phyloP scores from a whole-genome alignment of 2,113 vertebrate species.

The Ictidomys tridecemlineatus region DNA sequence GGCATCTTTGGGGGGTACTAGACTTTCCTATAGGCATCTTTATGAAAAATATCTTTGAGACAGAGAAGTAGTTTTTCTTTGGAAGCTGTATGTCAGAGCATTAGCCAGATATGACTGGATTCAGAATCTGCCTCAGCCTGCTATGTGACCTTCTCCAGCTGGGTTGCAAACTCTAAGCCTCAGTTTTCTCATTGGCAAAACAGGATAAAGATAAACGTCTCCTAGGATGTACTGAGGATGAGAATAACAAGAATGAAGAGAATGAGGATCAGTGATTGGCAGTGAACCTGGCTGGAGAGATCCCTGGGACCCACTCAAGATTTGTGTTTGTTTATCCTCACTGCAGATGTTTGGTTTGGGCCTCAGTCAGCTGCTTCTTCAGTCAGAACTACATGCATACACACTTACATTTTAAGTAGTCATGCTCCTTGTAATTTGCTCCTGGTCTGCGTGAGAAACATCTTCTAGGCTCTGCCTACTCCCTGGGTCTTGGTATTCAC shows the following conservation, averaged over 20 bases:
- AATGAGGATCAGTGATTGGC: neutral
- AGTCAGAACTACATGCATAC: neutral
- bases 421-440: constrained; percentile 15
- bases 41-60: neutral
- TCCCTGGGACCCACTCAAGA: neutral
- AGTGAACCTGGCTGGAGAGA: constrained; percentile 4
- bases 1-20: neutral
- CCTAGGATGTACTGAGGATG: neutral
- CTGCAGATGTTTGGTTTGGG: constrained; percentile 34
- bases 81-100: neutral
- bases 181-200: neutral
- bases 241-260: neutral
- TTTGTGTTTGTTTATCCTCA: neutral
- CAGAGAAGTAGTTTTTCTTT: neutral
- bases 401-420: neutral
- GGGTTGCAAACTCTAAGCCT: neutral
- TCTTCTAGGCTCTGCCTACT: neutral
- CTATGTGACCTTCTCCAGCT: neutral
- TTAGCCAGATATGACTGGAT: neutral
- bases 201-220: neutral
- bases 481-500: neutral
- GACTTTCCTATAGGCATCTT: neutral
- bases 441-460: neutral
- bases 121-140: neutral
- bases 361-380: constrained; percentile 8